Conservation (phyloP, 1,140 invertebrate genomes). For the Ruditapes philippinarum region DNA sequence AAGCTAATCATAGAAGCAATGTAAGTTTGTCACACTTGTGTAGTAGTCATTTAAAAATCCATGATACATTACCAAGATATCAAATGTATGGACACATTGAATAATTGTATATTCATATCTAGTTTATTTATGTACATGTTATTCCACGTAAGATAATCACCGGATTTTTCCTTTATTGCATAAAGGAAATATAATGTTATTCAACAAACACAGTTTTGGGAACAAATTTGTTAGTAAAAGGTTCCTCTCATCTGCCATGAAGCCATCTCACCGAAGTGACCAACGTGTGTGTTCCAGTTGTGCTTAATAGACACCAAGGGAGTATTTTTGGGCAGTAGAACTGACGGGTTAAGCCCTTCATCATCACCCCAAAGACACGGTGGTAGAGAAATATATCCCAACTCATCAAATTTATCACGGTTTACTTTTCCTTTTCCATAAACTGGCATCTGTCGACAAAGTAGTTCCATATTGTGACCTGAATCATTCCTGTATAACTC, state of each 20-base stretch:
- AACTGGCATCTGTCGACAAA: slow-evolving; percentile 63
- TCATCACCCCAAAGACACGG: slow-evolving; percentile 67
- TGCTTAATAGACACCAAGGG: slow-evolving; percentile 63
- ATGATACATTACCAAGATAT: too few relatives aligned
- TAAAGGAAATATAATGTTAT: too few relatives aligned
- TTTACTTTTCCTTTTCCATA: slow-evolving; percentile 62
- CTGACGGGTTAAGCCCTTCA: slow-evolving; percentile 57
- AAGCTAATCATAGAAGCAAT: too few relatives aligned
- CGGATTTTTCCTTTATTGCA: too few relatives aligned
- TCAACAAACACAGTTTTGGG: too few relatives aligned
- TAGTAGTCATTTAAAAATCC: too few relatives aligned
- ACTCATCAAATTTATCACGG: slow-evolving; percentile 64
- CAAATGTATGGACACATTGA: too few relatives aligned
- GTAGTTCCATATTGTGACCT: slow-evolving; percentile 64
- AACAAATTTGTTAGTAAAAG: slow-evolving; percentile 28
- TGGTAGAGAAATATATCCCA: slow-evolving; percentile 63
- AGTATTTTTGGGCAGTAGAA: slow-evolving; percentile 61
- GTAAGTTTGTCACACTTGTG: too few relatives aligned
- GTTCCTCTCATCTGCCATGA: slow-evolving; percentile 68
- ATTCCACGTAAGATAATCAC: too few relatives aligned
- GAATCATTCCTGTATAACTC: slow-evolving; percentile 65
- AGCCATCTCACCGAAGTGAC: slow-evolving; percentile 64
- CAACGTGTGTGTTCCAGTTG: slow-evolving; percentile 62
- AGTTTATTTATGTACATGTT: too few relatives aligned
- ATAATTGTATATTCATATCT: too few relatives aligned